These are phyloP conservation scores for Ifrita kowaldi DNA, from an alignment of 2,113 vertebrate species.

Conservation along the genomic window DNA sequence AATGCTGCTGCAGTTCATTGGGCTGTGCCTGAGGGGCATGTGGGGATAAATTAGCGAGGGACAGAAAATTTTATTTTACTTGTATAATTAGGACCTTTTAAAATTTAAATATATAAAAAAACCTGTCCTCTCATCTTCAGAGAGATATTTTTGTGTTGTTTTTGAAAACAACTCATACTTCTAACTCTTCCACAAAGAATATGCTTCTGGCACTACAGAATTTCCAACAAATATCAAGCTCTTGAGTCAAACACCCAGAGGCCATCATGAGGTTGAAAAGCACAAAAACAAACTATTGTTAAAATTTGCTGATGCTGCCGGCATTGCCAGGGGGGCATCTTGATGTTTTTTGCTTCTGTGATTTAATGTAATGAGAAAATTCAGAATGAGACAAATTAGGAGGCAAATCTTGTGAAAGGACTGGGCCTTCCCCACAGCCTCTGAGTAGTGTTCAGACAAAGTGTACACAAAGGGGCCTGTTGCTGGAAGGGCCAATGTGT, in stretches of 20 bases:
- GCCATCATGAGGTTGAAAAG: slow-evolving; percentile 37
- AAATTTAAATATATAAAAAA: not conserved
- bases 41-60: not conserved
- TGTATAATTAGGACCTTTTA: not conserved
- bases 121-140: not conserved
- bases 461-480: not conserved
- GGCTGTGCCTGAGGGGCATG: not conserved
- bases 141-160: not conserved
- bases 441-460: not conserved
- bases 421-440: rapidly evolving
- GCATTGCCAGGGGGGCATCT: slow-evolving; percentile 8
- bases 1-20: not conserved
- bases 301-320: slow-evolving; percentile 50
- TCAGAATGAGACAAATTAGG: not conserved
- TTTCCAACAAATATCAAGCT: slow-evolving; percentile 16
- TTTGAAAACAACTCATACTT: not conserved
- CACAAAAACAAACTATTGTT: slow-evolving; percentile 53
- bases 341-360: not conserved
- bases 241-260: slow-evolving; percentile 18
- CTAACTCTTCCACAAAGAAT: not conserved
- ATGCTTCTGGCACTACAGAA: not conserved
- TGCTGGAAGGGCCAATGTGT: not conserved
- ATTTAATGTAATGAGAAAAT: slow-evolving; percentile 42
- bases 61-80: not conserved
- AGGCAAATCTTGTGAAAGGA: not conserved